A percentile compares a stretch with the other conserved stretches of the same genome.
These are phyloP conservation scores for Spinus olivaceus DNA, from an alignment of 2,797 vertebrate species.

Conservation along the genomic window DNA sequence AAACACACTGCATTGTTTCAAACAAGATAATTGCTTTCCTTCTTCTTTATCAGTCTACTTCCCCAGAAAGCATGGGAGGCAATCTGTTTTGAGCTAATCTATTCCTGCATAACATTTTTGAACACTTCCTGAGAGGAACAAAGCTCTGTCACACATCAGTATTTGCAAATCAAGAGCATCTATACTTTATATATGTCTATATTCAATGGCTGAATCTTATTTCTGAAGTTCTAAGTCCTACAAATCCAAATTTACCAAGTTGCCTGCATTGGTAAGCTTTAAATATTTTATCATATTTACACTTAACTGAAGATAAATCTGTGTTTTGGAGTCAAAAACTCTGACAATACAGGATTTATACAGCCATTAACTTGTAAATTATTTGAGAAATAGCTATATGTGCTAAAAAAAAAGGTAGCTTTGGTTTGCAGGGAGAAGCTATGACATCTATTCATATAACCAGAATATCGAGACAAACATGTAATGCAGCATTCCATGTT, in stretches of 20 bases:
- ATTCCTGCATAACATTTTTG: not conserved
- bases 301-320: not conserved
- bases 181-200: not conserved
- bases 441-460: not conserved
- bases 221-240: not conserved
- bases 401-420: not conserved
- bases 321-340: not conserved
- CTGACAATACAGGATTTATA: not conserved
- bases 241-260: not conserved
- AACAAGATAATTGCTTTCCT: conserved; percentile 15
- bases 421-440: not conserved
- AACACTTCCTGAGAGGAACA: not conserved
- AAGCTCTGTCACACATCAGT: not conserved
- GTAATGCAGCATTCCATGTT: not conserved
- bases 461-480: not conserved
- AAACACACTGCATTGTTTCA: conserved; percentile 49
- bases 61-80: not conserved
- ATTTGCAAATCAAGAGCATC: not conserved
- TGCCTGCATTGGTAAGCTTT: not conserved
- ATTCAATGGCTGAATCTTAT: not conserved
- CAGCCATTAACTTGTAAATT: not conserved
- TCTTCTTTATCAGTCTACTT: not conserved
- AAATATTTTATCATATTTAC: not conserved
- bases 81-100: not conserved
- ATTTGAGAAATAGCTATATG: not conserved